Percentiles rank a stretch among this genome's conserved stretches.
These are phyloP conservation scores for Agrochola lota DNA, from an alignment of 2,888 invertebrate genomes.

Conservation along the genomic window DNA sequence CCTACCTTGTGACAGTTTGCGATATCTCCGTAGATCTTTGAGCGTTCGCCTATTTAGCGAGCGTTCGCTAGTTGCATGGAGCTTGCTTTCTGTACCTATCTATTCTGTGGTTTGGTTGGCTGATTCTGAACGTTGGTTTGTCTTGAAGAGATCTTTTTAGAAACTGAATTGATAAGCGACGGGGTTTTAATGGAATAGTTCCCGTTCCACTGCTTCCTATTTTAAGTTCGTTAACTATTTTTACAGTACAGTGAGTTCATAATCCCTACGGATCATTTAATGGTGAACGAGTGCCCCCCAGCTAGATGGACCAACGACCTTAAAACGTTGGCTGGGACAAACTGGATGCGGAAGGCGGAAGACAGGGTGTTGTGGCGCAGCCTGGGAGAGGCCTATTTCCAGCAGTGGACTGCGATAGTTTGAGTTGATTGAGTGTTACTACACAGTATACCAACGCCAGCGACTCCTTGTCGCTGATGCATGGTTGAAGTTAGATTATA, in stretches of 20 bases:
- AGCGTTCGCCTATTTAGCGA: no score
- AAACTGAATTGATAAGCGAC: constrained; percentile 49
- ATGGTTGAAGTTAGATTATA: neutral
- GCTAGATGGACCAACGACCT: no score
- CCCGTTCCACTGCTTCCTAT: neutral
- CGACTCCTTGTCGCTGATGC: no score
- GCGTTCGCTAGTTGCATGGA: neutral
- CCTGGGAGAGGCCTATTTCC: no score
- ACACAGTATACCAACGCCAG: no score
- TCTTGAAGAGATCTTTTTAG: constrained; percentile 43
- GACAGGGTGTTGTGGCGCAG: no score
- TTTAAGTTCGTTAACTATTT: constrained; percentile 9
- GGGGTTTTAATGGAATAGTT: constrained; percentile 27
- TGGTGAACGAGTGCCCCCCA: neutral
- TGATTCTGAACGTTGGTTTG: constrained; percentile 49
- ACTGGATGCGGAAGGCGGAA: no score
- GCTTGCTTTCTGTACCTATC: constrained; percentile 6
- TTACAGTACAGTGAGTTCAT: no score
- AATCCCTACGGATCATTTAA: neutral
- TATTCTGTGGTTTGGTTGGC: constrained; percentile 27
- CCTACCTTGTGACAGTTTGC: neutral
- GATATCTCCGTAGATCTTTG: no score
- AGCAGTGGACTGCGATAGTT: no score
- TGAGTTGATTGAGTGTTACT: neutral
- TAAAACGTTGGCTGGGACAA: no score